Base-by-base conservation (phyloP, 2,888 invertebrate genomes). In the Timandra comae region DNA sequence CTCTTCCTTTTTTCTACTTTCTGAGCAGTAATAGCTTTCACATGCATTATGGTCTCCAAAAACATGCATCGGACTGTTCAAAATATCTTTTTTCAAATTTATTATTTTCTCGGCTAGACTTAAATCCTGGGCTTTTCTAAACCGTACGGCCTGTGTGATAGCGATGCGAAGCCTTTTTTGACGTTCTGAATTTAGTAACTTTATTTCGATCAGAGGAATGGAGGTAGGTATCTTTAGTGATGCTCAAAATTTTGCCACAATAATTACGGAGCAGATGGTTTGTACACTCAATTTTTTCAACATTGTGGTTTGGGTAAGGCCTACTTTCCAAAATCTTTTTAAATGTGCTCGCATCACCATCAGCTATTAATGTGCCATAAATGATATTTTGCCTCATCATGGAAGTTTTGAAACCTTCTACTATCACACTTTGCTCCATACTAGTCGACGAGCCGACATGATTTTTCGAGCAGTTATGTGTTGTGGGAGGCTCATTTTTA, bases 321-420 rank as follows among this genome's bases (percentile, higher is more conserved):
- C 40, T 26, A n/a, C 36, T 41, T 33, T 49, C 40, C 5, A 43
- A 24, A 29, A 47, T 40, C 7, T 24, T 43, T 34, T 42, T 41
- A 22, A 43, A 48, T 1, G 43, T 43, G 26, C 40, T 42, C 7
- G 40, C 21, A 10, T 34, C n/a, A n/a, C 39, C 45, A 29, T 39
- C 44, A 8, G 39, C 44, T 11, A 41, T 46, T 12, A 43, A 29
- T 20, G 13, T 30, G 6, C 32, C 37, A 23, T 46, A 40, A 27
- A 46, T 43, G 3, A 46, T 10, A 31, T 41, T 43, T 25, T 26
- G 27, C 6, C 32, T 25, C 21, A 24, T 20, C 9, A 46, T 33
- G 5, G 44, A 44, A 10, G n/a, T 21, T 21, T 41, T 44, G 33
- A 46, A 49, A 35, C 44, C 45, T 38, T 44, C 41, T 4, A 43